A percentile compares a stretch with the other conserved stretches of the same genome.
phyloP scores from a whole-genome alignment of 2,797 vertebrate genomes.

The Vultur gryphus region DNA sequence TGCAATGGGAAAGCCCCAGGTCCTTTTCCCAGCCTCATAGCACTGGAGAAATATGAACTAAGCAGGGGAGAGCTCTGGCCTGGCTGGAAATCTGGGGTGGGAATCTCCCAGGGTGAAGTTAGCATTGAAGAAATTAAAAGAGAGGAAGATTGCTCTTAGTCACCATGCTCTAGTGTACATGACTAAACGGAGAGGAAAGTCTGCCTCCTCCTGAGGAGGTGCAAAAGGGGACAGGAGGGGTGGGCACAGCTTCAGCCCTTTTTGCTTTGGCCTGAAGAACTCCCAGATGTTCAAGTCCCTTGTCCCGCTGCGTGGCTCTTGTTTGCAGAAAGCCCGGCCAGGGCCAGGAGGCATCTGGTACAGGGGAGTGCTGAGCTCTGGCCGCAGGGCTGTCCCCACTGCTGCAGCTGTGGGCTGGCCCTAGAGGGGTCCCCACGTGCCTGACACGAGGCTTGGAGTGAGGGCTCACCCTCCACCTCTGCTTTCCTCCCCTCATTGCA shows the following conservation, averaged over 20 bases:
- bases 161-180: not conserved
- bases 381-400: rapidly evolving
- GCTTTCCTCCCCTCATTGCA: not conserved
- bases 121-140: not conserved
- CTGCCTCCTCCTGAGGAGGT: not conserved
- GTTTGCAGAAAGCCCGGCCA: not conserved
- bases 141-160: not conserved
- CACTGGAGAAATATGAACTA: not conserved
- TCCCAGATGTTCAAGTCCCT: not conserved
- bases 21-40: not conserved
- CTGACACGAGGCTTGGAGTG: not conserved
- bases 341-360: not conserved
- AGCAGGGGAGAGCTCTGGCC: not conserved
- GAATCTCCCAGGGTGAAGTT: not conserved
- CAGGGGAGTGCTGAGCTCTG: not conserved
- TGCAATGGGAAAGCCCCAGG: not conserved
- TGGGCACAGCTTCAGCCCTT: not conserved
- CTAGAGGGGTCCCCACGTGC: rapidly evolving
- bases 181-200: not conserved
- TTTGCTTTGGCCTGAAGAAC: not conserved
- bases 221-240: not conserved
- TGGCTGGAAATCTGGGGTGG: not conserved
- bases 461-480: not conserved
- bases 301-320: rapidly evolving
- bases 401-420: rapidly evolving